A percentile compares a stretch with the other conserved stretches of the same genome.
Evolutionary conservation across 2,113 vertebrate genomes (phyloP).

Genomic region (Neodon shergylaensis): DNA sequence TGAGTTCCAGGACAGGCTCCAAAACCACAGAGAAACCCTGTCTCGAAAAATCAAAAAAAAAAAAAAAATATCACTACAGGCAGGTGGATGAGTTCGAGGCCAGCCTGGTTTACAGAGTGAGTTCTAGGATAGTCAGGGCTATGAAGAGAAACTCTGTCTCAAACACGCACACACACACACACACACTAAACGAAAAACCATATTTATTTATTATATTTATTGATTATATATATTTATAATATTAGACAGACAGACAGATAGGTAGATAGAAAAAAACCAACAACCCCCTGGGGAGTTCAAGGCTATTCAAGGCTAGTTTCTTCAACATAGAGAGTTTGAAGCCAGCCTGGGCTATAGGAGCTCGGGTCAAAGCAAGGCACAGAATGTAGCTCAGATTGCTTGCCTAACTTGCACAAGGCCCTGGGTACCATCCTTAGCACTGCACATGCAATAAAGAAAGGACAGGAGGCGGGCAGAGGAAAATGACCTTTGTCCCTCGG

Average conservation of each 20-base stretch:
- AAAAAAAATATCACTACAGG: no score
- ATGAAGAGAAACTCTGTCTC: neutral
- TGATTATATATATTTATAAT: no score
- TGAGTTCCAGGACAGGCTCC: no score
- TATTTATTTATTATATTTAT: neutral
- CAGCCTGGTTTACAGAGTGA: neutral
- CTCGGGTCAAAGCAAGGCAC: no score
- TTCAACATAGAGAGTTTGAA: neutral
- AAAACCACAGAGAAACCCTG: no score
- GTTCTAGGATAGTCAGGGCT: neutral
- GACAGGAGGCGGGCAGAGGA: neutral
- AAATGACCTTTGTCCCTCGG: neutral
- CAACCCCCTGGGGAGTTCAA: neutral
- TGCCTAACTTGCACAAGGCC: neutral
- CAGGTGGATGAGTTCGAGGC: neutral
- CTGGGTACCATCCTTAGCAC: neutral
- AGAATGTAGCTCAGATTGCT: neutral
- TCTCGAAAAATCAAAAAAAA: no score
- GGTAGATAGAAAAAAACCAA: neutral
- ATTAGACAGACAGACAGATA: no score
- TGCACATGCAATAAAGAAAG: neutral
- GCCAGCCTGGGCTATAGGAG: neutral
- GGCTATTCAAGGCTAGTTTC: neutral
- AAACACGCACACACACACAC: neutral
- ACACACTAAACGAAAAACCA: neutral